Base-by-base conservation (phyloP, 2,888 invertebrate genomes). In the Caenorhabditis afra region DNA sequence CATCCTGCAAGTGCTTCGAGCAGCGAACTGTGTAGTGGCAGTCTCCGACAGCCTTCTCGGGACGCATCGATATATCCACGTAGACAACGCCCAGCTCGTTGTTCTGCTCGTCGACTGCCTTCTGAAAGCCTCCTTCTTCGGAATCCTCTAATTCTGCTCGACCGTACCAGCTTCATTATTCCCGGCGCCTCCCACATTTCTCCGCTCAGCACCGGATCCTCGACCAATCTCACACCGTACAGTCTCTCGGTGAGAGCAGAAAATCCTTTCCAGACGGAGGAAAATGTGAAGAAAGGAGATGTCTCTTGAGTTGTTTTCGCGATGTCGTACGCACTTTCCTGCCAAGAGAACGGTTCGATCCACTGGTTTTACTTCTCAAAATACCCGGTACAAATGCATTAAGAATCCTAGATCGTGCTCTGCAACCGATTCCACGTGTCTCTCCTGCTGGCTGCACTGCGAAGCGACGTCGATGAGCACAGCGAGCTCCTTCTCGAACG, bases 11-110 rank as follows among this genome's bases (percentile, higher is more conserved):
- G 76, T 93, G 91, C 91, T 95, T 94, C 7, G 98, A 97, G 11
- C 98, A 98, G 90, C 95, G 94, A 85, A 99, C 97, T 0, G 99
- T 99, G 92, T 97, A 99, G 91, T 99, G 99, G 89, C 99, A 99
- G 91, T 99, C 99, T 92, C 91, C 97, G 91, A 95, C 94, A 5
- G 95, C 95, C 91, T 99, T 99, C n/a, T 94, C 94, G 23, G 93
- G 92, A 64, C 97, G 92, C 91, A 95, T 95, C 90, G 95, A 98
- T 89, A 99, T 94, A 92, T 99, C 99, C 91, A 98, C 97, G 91
- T 98, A 99, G 87, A 99, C 96, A 90, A 95, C 93, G 0, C 99
- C 99, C 39, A 99, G 92, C 12, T 94, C 94, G 18, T 75, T 80
- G 23, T 78, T 83, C 87, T 94, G 94, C 88, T 96, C 95, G 1